Evolutionary conservation across 2,888 invertebrate genomes (phyloP), one percentile per base, ranked within the genome.

Genomic region (Malthinus seriepunctatus): DNA sequence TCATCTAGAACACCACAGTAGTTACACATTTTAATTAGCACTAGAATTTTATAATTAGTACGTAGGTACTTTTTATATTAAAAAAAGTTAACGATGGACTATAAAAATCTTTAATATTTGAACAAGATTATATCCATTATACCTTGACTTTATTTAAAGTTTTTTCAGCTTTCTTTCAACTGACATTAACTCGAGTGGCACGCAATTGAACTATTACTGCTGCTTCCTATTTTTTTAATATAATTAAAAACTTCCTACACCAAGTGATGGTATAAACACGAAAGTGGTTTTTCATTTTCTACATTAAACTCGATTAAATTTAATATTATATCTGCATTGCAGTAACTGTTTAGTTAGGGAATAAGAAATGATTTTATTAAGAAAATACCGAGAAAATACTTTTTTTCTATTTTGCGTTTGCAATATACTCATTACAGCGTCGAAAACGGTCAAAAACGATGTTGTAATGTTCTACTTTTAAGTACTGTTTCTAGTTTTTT

Each of bases 181-280:
- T 33, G 56, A 49, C 50, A 32, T 56, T 50, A 31, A 44, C 10
- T 46, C 9, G 31, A 50, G 50, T 38, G 12, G 35, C 56, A 56
- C 56, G 56, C 56, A 56, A 56, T 34, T 50, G n/a, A 56, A 56
- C 56, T 50, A 48, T 42, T 48, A 49, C 37, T 50, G 32, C 37
- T 50, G 42, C 35, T 56, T 56, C 15, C 50, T 39, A n/a, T 50
- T 37, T 33, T 56, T 23, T 31, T 50, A 45, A 45, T 32, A 37
- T 45, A 56, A 56, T 56, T 56, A 56, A 49, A 50, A 55, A 56
- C 32, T 56, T 37, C 32, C 44, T 34, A 14, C 42, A 50, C 49
- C 45, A 50, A 45, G 45, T 44, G 50, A 38, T 50, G 49, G 23
- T 37, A 45, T 42, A 49, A 47, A 35, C 56, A 56, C 46, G 50